Conservation (phyloP, 2,888 invertebrate genomes). For the Trissolcus japonicus region DNA sequence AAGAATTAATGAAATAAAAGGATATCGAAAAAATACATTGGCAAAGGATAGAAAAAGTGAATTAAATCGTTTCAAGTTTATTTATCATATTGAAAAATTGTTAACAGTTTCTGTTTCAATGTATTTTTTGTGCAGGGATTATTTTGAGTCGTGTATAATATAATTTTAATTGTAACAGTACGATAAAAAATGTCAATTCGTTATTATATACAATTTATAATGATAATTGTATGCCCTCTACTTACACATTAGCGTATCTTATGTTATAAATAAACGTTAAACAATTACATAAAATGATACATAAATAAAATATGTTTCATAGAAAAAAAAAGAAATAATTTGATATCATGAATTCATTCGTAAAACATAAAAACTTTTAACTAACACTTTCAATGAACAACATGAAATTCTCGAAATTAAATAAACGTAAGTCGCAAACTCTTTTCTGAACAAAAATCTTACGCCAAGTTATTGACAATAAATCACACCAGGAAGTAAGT, state of each 20-base stretch:
- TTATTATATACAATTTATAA: conserved; percentile 16
- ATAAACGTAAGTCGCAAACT: no score
- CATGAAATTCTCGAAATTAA: no score
- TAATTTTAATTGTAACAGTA: conserved; percentile 25
- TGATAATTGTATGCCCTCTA: neutral
- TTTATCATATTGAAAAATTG: conserved; percentile 26
- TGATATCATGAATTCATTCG: no score
- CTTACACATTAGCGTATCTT: neutral
- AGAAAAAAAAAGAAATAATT: no score
- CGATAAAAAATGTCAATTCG: conserved; percentile 18
- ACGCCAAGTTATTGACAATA: no score
- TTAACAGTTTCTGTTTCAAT: conserved; percentile 10
- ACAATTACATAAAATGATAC: no score
- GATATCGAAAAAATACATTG: neutral
- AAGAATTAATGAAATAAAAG: no score
- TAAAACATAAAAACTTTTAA: no score
- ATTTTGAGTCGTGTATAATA: conserved; percentile 8
- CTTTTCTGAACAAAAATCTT: no score
- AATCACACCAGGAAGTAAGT: no score
- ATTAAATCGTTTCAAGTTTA: conserved; percentile 16
- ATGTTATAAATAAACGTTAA: neutral
- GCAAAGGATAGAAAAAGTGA: neutral
- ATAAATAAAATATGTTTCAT: no score
- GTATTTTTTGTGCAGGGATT: conserved; percentile 23
- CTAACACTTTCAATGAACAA: no score